Base-by-base conservation (phyloP, 2,888 invertebrate species). In the Archips crataeganus region DNA sequence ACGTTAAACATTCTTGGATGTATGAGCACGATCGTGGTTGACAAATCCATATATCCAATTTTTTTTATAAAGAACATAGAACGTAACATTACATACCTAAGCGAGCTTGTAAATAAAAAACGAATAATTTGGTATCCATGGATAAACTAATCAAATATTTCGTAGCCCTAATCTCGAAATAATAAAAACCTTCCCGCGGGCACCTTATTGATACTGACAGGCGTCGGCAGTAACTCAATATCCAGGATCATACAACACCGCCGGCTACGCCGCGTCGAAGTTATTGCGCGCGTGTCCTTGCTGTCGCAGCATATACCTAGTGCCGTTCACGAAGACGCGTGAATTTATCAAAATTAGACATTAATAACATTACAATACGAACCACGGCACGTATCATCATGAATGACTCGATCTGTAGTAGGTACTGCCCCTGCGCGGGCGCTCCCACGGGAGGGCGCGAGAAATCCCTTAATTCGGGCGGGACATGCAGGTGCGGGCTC, bases 381-480 rank as follows among this genome's bases (percentile, higher is more conserved):
- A 23, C 23, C 1, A 23, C 23, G 23, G 23, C 23, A 23, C 23
- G 23, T 23, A 23, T 23, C 23, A 23, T 23, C 23, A 23, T 23
- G 23, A 23, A 23, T 23, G 23, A 23, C 23, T 23, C 23, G 23
- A 23, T 23, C 23, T 23, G 92, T 90, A 51, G 89, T 32, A 15
- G 1, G 8, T 15, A 15, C 54, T 49, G 84, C 82, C 84, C 84
- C 80, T 74, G 78, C 77, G 80, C 85, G 85, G 87, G 82, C 85
- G 87, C 80, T 94, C 94, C 93, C 94, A 94, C 93, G 94, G 91
- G 94, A 93, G 93, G 94, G 94, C 91, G 94, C 92, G 92, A 93
- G 90, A 94, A 93, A 94, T 94, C 94, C 93, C 90, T 88, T 93
- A 94, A 94, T 93, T 89, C 92, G 86, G 88, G 82, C 92, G 86